Percentiles rank a stretch among this genome's conserved stretches.
Evolutionary conservation across 1,140 invertebrate species (phyloP).

Genomic region (Vanessa atalanta): DNA sequence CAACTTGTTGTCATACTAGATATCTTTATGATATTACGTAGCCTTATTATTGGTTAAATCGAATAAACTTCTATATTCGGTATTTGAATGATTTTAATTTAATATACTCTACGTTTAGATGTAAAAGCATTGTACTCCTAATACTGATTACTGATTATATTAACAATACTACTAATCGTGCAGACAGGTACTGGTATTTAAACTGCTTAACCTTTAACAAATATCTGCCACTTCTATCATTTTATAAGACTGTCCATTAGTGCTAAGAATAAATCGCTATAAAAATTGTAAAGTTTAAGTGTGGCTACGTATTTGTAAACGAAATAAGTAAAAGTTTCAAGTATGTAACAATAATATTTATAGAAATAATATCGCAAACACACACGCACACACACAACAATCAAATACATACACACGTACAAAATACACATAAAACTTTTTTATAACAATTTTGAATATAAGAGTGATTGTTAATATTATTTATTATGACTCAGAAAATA

Average conservation of each 20-base stretch:
- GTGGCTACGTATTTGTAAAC: neutral
- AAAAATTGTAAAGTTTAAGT: neutral
- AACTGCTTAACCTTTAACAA: conserved; percentile 47
- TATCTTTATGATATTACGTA: too few species aligned
- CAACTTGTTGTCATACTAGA: too few species aligned
- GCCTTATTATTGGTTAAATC: neutral
- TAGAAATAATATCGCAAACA: too few species aligned
- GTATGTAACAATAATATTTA: too few species aligned
- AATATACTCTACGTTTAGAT: neutral
- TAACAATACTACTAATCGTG: conserved; percentile 20
- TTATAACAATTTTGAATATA: too few species aligned
- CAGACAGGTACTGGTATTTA: conserved; percentile 42
- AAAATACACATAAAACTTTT: too few species aligned
- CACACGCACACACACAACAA: too few species aligned
- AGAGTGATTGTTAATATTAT: too few species aligned
- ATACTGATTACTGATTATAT: conserved; percentile 2
- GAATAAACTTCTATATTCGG: neutral
- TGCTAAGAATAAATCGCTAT: conserved; percentile 38
- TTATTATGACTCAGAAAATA: too few species aligned
- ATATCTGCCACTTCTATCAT: conserved; percentile 49
- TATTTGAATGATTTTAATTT: neutral
- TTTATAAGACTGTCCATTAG: conserved; percentile 52
- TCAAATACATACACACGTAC: too few species aligned
- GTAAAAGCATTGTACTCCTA: neutral
- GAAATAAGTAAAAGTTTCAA: too few species aligned